Conservation (phyloP, 2,797 vertebrate species). For the Chelon auratus region DNA sequence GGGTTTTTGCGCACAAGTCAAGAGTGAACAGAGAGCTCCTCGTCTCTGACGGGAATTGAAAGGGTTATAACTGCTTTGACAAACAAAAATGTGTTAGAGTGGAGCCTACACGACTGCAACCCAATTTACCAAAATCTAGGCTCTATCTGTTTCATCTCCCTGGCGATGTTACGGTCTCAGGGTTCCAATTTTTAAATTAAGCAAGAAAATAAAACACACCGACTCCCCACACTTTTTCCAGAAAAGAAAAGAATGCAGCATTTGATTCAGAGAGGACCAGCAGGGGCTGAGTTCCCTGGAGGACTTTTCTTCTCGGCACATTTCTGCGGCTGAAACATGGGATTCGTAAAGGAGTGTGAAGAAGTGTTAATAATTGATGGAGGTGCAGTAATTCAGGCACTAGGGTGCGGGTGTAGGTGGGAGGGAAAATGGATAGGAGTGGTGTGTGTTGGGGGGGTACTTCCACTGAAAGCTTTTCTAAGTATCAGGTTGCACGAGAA, state of each 20-base stretch:
- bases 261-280: slow-evolving; percentile 35
- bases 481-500: slow-evolving; percentile 72
- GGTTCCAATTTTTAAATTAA: slow-evolving; percentile 38
- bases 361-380: slow-evolving; percentile 83
- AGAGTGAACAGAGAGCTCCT: background rate
- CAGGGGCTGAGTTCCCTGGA: slow-evolving; percentile 47
- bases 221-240: slow-evolving; percentile 26
- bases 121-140: slow-evolving; percentile 10
- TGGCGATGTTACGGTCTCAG: slow-evolving; percentile 21
- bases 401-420: slow-evolving; percentile 14
- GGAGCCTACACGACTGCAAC: background rate
- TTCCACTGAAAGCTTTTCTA: slow-evolving; percentile 66
- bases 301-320: slow-evolving; percentile 58
- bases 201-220: slow-evolving; percentile 30
- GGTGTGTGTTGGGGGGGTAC: background rate
- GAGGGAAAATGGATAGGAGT: slow-evolving; percentile 10
- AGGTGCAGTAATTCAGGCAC: slow-evolving; percentile 63
- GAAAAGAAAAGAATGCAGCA: slow-evolving; percentile 6
- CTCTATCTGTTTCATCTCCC: slow-evolving; percentile 21
- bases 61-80: slow-evolving; percentile 30
- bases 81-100: slow-evolving; percentile 11
- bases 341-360: slow-evolving; percentile 74
- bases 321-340: slow-evolving; percentile 72
- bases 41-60: slow-evolving; percentile 19
- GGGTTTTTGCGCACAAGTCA: slow-evolving; percentile 7